Conservation (phyloP, 2,797 vertebrate genomes). For the Tenualosa ilisha region DNA sequence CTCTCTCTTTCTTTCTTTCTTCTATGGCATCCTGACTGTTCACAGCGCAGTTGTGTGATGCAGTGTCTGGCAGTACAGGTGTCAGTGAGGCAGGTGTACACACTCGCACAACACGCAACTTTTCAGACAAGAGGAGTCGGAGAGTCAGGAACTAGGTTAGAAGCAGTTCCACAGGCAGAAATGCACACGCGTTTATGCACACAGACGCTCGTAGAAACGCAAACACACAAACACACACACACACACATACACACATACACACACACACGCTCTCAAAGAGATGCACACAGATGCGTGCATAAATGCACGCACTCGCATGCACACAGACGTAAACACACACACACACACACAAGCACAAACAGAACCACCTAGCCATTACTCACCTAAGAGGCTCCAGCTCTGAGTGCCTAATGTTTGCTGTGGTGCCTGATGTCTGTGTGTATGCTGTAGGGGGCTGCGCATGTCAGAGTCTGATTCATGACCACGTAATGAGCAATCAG, state of each 20-base stretch:
- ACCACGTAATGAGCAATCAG: neutral
- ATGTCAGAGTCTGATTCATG: neutral
- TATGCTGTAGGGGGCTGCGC: neutral
- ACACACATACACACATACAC: neutral
- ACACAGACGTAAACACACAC: neutral
- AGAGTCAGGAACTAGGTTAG: neutral
- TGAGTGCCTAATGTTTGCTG: neutral
- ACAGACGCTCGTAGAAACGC: neutral
- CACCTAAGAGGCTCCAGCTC: neutral
- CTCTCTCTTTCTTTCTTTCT: neutral
- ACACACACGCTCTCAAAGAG: neutral
- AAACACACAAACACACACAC: neutral
- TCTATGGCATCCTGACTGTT: neutral
- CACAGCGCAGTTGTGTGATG: neutral
- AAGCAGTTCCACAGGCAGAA: neutral
- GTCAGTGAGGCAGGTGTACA: neutral
- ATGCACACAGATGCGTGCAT: neutral
- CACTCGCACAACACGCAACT: neutral
- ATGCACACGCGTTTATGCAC: neutral
- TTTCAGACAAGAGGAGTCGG: neutral
- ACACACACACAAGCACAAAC: neutral
- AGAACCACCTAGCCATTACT: neutral
- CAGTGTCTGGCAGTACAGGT: neutral
- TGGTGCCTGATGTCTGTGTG: slow-evolving; percentile 49
- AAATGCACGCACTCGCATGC: neutral